These are phyloP conservation scores for Zeus faber DNA, from an alignment of 2,113 vertebrate species.

Conservation along the genomic window DNA sequence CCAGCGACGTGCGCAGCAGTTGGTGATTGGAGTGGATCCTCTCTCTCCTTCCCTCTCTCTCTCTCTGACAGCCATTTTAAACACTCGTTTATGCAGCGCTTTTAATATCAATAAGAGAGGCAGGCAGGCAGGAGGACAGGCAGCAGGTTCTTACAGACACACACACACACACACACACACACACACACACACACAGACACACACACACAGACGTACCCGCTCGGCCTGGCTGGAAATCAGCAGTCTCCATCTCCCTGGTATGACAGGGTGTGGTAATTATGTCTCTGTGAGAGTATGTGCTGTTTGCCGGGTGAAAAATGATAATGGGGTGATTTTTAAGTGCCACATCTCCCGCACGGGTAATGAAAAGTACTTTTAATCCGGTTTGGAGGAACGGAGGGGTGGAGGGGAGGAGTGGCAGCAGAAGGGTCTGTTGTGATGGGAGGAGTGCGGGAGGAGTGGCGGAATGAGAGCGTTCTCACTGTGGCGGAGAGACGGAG, in stretches of 20 bases:
- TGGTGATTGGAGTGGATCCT: constrained; percentile 71
- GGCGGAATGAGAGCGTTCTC: constrained; percentile 36
- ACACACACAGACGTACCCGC: constrained; percentile 8
- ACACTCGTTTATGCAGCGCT: constrained; percentile 77
- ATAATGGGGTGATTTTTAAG: constrained; percentile 78
- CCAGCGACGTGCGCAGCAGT: constrained; percentile 70
- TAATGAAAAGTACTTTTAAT: constrained; percentile 80
- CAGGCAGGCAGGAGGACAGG: constrained; percentile 72
- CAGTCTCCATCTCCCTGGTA: constrained; percentile 67
- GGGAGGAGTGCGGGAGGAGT: constrained; percentile 60
- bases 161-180: constrained; percentile 31
- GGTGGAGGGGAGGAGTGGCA: constrained; percentile 59
- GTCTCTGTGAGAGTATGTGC: constrained; percentile 68
- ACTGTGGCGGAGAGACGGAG: constrained; percentile 58
- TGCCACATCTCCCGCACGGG: constrained; percentile 72
- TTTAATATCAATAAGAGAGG: constrained; percentile 96
- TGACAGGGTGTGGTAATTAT: constrained; percentile 74
- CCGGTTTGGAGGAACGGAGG: constrained; percentile 68
- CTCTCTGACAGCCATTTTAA: constrained; percentile 72
- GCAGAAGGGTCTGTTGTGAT: constrained; percentile 67
- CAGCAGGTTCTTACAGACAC: constrained; percentile 64
- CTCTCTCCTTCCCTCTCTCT: constrained; percentile 43
- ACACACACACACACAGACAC: constrained; percentile 28
- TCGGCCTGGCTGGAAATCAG: constrained; percentile 68
- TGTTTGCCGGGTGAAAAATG: constrained; percentile 76